These are phyloP conservation scores for Aphidoletes aphidimyza DNA, from an alignment of 2,888 invertebrate species.

Conservation along the genomic window DNA sequence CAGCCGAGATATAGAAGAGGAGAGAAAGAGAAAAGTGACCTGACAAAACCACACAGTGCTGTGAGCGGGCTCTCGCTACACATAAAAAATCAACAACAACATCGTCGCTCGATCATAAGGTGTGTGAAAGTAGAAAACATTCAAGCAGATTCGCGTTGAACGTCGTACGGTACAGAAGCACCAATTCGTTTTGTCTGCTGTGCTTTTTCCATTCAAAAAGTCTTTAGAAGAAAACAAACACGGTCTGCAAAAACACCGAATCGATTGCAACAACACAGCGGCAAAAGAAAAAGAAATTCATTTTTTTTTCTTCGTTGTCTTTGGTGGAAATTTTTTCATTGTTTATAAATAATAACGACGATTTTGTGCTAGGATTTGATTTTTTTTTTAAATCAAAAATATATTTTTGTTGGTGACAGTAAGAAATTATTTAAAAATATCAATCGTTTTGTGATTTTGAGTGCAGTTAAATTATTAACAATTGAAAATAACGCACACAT, in stretches of 20 bases:
- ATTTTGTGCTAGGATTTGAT: neutral
- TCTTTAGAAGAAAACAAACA: constrained; percentile 54
- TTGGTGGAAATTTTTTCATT: neutral
- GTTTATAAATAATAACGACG: neutral
- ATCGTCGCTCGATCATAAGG: constrained; percentile 12
- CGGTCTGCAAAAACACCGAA: constrained; percentile 45
- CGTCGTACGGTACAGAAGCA: constrained; percentile 45
- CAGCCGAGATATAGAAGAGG: neutral
- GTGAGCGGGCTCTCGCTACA: neutral
- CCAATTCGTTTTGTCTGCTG: constrained; percentile 52
- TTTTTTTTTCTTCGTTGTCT: neutral
- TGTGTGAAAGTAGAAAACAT: constrained; percentile 53
- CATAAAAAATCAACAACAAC: neutral
- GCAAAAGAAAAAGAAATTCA: neutral
- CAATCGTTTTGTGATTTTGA: neutral
- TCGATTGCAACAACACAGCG: neutral
- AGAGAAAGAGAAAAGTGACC: neutral
- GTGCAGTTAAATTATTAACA: neutral
- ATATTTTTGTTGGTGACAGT: neutral
- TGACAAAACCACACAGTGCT: neutral
- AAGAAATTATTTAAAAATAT: neutral
- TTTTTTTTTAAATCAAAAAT: neutral
- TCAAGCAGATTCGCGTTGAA: constrained; percentile 39
- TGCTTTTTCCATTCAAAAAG: constrained; percentile 52
- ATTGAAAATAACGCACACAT: neutral